Evolutionary conservation across 2,797 vertebrate species (phyloP).

Genomic region (Paguma larvata): DNA sequence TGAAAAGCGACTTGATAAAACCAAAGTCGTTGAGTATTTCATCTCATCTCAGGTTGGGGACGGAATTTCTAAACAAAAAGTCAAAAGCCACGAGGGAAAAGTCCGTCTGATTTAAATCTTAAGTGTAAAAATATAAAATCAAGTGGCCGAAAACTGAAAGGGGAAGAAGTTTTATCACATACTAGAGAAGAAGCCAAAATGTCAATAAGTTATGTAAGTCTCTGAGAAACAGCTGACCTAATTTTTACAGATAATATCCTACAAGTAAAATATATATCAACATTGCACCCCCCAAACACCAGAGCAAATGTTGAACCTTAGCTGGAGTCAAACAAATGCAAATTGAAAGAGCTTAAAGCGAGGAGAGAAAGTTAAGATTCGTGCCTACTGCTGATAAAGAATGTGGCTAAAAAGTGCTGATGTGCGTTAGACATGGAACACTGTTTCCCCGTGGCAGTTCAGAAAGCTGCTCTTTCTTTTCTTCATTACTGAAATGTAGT

Average conservation of each 20-base stretch:
- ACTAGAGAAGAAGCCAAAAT: background rate
- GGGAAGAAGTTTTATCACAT: background rate
- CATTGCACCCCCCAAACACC: background rate
- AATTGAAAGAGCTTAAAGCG: background rate
- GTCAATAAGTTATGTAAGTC: background rate
- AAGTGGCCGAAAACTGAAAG: conserved; percentile 24
- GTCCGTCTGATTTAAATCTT: conserved; percentile 17
- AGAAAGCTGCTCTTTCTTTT: background rate
- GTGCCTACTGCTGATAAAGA: background rate
- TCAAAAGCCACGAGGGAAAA: background rate
- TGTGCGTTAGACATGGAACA: background rate
- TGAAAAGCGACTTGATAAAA: conserved; percentile 45
- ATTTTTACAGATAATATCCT: conserved; percentile 28
- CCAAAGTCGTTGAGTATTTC: background rate
- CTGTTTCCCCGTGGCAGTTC: background rate
- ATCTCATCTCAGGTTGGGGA: background rate
- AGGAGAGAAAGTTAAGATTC: background rate
- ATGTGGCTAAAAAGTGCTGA: background rate
- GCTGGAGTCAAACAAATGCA: conserved; percentile 12
- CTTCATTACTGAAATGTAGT: background rate
- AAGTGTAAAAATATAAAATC: conserved; percentile 29
- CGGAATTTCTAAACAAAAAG: conserved; percentile 20
- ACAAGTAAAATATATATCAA: background rate
- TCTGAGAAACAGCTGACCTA: background rate
- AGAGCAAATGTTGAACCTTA: background rate